Base-by-base conservation (phyloP, 2,113 vertebrate species). In the Chloropsis hardwickii region DNA sequence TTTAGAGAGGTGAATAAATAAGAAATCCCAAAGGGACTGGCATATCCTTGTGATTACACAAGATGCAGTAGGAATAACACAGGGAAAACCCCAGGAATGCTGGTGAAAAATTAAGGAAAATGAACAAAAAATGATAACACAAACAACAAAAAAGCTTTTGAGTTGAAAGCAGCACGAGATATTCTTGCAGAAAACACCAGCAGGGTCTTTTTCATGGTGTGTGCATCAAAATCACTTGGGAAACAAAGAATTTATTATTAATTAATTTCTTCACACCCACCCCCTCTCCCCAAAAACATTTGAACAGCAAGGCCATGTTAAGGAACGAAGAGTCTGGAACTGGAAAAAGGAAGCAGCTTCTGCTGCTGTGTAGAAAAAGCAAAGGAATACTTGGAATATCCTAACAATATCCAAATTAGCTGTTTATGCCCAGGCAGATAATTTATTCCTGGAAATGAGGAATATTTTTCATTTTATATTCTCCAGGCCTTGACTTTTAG, bases 271-370 rank as follows among this genome's bases (percentile, higher is more conserved):
- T 91, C n/a, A 48, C 10, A 29, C 2, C 6, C 7, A 22, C 4
- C 4, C 11, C 2, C 2, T 15, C 8, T 24, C 31, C 27, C 18
- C 11, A 10, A 5, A 69, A 33, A 2, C 0, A 0, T 35, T 31
- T 37, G 18, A 29, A 40, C 25, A 79, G 3, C 35, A 37, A 28
- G 28, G 14, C 10, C 8, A 1, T 8, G 17, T 5, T 54, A 40
- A 54, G 18, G 33, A 58, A 79, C 21, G 42, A 45, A 51, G 47
- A 4, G 10, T 50, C 25, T 54, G 16, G 8, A n/a, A 48, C 0
- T 64, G 20, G 16, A 15, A 45, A 62, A 28, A 47, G 23, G 22
- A 65, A 66, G 19, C 5, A 51, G 7, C 15, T 70, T 65, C 60
- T 42, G 7, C 47, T 74, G 9, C 28, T 47, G 9, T 35, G 6